Conservation (phyloP, 2,113 vertebrate species). For the Tetraodon nigroviridis region DNA sequence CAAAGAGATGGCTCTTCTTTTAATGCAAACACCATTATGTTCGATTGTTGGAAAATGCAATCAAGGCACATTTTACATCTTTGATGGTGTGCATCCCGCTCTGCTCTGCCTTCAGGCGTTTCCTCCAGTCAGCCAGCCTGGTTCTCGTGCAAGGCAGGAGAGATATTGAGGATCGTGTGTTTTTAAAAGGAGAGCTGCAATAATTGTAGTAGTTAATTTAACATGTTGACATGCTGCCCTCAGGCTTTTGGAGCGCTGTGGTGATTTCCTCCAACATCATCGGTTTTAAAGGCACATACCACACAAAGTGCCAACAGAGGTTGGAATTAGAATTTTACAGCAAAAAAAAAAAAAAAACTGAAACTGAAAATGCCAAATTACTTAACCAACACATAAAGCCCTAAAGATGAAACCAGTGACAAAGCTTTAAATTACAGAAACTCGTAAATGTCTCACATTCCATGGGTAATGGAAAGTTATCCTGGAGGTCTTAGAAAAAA, state of each 20-base stretch:
- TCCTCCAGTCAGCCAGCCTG: background rate
- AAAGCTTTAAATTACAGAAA: background rate
- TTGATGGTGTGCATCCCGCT: conserved; percentile 31
- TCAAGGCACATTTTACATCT: conserved; percentile 28
- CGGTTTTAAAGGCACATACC: too few relatives aligned
- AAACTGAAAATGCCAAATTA: background rate
- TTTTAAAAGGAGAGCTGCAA: background rate
- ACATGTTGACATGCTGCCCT: too few relatives aligned
- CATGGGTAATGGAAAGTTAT: conserved; percentile 45
- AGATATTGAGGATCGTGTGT: background rate
- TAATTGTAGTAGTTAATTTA: conserved; percentile 9
- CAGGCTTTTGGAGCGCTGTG: too few relatives aligned
- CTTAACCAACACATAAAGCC: too few relatives aligned
- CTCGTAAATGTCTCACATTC: background rate
- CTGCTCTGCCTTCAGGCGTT: conserved; percentile 6
- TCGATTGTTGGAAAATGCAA: conserved; percentile 17
- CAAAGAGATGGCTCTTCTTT: background rate
- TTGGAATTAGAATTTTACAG: background rate
- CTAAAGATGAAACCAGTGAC: background rate
- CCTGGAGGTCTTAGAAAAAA: conserved; percentile 4
- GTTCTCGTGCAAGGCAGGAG: background rate
- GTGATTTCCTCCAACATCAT: too few relatives aligned
- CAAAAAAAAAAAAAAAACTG: background rate
- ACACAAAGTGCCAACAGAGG: too few relatives aligned
- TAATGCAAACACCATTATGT: conserved; percentile 29